phyloP scores from a whole-genome alignment of 2,113 vertebrate species.

The Pantherophis guttatus region DNA sequence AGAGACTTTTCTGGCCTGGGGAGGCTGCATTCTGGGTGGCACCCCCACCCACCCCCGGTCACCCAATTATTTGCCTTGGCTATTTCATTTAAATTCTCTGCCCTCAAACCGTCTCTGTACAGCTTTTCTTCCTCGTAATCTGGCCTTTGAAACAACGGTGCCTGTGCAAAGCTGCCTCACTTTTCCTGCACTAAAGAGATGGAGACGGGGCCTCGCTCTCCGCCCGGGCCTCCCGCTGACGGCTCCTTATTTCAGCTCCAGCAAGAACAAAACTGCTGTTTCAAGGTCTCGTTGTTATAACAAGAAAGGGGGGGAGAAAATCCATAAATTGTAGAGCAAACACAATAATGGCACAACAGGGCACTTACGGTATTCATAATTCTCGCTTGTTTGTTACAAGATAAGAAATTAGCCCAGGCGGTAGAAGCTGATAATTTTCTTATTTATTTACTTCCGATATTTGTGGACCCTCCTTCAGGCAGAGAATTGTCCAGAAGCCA shows the following conservation, averaged over 20 bases:
- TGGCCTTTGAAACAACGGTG: background rate
- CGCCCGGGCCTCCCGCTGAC: background rate
- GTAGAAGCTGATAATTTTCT: background rate
- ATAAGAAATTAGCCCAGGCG: background rate
- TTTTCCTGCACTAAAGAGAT: background rate
- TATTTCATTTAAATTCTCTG: background rate
- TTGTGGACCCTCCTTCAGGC: background rate
- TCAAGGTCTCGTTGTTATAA: background rate
- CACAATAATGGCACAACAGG: background rate
- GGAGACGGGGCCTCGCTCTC: background rate
- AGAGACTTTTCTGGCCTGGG: background rate
- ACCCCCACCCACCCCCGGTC: background rate
- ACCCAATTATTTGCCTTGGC: background rate
- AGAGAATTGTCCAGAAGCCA: background rate
- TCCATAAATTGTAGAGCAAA: background rate
- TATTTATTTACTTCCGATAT: background rate
- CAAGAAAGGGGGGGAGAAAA: background rate
- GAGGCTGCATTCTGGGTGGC: background rate
- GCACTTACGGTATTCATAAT: background rate
- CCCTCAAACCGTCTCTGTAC: background rate
- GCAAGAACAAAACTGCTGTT: background rate
- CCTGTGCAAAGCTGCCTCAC: background rate
- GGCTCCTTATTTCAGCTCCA: background rate
- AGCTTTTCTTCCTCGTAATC: background rate
- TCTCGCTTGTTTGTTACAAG: background rate